Base-by-base conservation (phyloP, 2,797 vertebrate species). In the Coendou prehensilis region DNA sequence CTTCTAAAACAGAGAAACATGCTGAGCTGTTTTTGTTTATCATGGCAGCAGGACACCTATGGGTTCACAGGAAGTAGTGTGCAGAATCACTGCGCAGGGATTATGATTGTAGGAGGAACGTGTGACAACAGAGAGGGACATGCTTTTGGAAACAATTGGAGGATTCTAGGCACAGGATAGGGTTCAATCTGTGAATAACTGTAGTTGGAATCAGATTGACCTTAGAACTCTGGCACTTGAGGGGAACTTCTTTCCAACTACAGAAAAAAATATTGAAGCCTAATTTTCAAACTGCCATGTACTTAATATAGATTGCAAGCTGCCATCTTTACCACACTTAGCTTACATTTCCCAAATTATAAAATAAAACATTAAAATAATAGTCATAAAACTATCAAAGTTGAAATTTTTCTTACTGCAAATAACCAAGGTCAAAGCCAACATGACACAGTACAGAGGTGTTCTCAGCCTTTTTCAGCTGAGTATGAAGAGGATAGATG, bases 31-130 rank as follows among this genome's bases (percentile, higher is more conserved):
- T 28, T 79, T 52, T 52, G 33, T 37, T 18, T 86, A 45, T 61
- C 52, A 23, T 22, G 26, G n/a, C 5, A 75, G 3, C 33, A 37
- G 26, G 20, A 50, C 10, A 13, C 3, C 14, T 6, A 17, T 5
- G 10, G 2, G 4, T 2, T 47, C 64, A n/a, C 3, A 41, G 47
- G 56, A 1, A 45, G n/a, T 9, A 22, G 10, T 2, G 1, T 10
- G 5, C 52, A 52, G 26, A 28, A 5, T 59, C 30, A 37, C 18
- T 52, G 9, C 11, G 18, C 26, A 88, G 2, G 1, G 8, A 0
- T 1, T 52, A 11, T 2, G 9, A 5, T 15, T 75, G 7, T 6
- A 9, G 79, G 47, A 52, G 28, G 54, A 67, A 28, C 9, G 0
- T 1, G 14, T 15, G 26, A 63, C 37, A 28, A 1, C 17, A 0